These are phyloP conservation scores for Tanypteryx hageni DNA, from an alignment of 2,888 invertebrate species.

Conservation along the genomic window DNA sequence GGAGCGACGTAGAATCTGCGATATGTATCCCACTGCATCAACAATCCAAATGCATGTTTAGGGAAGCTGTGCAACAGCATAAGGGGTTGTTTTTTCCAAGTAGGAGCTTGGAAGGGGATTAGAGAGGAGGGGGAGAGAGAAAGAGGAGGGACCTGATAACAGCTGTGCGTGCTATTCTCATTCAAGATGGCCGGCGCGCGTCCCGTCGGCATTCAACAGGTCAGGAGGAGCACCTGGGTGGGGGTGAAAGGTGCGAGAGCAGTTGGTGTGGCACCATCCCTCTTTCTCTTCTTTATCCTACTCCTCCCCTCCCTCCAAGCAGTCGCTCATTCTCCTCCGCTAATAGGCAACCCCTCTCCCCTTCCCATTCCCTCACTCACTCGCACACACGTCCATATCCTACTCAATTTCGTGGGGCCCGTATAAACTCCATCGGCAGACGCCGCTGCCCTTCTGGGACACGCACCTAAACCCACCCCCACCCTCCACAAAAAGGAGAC, in stretches of 20 bases:
- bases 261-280: slow-evolving; percentile 42
- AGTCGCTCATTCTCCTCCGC: slow-evolving; percentile 24
- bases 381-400: not conserved
- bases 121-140: too few species aligned
- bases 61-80: too few species aligned
- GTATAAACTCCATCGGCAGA: not conserved
- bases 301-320: not conserved
- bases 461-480: not conserved
- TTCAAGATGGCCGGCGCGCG: slow-evolving; percentile 16
- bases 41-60: too few species aligned
- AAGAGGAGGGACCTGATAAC: not conserved
- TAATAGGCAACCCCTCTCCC: not conserved
- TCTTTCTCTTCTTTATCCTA: not conserved
- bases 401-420: not conserved
- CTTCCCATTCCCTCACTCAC: not conserved
- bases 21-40: too few species aligned
- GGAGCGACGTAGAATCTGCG: too few species aligned
- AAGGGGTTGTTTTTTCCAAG: not conserved
- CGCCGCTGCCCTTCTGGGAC: slow-evolving; percentile 6
- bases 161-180: not conserved
- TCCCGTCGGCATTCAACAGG: slow-evolving; percentile 35
- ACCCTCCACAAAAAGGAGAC: not conserved
- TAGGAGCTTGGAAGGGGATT: not conserved
- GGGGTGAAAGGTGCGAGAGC: slow-evolving; percentile 38
- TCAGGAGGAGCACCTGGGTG: not conserved